Conservation (phyloP, 64 coral and sea anemone species). For the Acropora tenuis region DNA sequence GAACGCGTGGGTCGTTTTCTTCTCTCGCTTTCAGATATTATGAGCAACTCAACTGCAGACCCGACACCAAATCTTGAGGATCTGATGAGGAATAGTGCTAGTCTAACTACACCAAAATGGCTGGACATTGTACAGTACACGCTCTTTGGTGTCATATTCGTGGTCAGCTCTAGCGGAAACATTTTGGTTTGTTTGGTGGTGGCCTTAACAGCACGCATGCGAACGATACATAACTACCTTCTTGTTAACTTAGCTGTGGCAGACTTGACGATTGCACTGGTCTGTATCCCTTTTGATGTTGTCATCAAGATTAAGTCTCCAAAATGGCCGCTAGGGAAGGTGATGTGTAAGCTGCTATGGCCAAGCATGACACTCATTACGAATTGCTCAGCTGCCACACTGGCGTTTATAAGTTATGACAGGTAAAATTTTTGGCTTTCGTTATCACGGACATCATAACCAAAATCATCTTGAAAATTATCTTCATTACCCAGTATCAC, state of each 20-base stretch:
- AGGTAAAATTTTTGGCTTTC: conserved; percentile 11
- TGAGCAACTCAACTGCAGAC: too few species aligned
- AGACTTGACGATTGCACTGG: conserved; percentile 60
- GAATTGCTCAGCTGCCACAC: conserved; percentile 62
- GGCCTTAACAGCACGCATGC: conserved; percentile 57
- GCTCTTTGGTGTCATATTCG: conserved; percentile 45
- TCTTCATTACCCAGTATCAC: too few species aligned
- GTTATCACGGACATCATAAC: too few species aligned
- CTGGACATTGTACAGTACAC: conserved; percentile 43
- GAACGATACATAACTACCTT: conserved; percentile 82
- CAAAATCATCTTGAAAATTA: too few species aligned
- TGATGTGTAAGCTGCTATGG: conserved; percentile 68
- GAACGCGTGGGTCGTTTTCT: too few species aligned
- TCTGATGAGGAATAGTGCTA: not conserved
- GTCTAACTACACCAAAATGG: not conserved
- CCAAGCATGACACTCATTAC: conserved; percentile 71
- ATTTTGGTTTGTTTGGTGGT: conserved; percentile 79
- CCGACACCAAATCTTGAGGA: not conserved
- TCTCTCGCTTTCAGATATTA: too few species aligned
- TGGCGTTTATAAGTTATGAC: conserved; percentile 64
- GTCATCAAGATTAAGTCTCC: conserved; percentile 26
- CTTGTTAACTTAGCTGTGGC: conserved; percentile 87
- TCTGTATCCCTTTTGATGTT: conserved; percentile 75
- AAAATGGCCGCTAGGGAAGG: conserved; percentile 28
- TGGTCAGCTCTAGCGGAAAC: conserved; percentile 50